Percentiles rank a stretch among this genome's conserved stretches.
phyloP scores from a whole-genome alignment of 2,113 vertebrate genomes.

The Hyaena hyaena region DNA sequence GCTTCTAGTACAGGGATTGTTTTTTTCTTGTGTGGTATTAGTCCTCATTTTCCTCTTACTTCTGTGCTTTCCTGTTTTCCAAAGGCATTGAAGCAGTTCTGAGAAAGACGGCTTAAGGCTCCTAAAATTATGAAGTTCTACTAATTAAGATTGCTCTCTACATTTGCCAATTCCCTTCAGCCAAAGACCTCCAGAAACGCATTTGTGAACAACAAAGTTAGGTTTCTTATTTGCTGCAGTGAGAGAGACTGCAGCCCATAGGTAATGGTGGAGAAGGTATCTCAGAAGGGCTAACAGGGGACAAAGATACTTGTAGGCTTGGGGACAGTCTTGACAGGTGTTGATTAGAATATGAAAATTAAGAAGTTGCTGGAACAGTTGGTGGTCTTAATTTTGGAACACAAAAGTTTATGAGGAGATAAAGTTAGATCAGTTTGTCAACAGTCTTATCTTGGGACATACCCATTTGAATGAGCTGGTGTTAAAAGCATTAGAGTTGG shows the following conservation, averaged over 20 bases:
- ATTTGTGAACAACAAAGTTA: not conserved
- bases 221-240: not conserved
- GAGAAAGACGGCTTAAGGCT: not conserved
- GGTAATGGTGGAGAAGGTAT: too few relatives aligned
- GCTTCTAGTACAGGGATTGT: not conserved
- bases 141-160: not conserved
- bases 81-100: not conserved
- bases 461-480: not conserved
- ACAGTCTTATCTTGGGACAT: not conserved
- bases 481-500: not conserved
- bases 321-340: not conserved
- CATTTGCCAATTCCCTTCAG: not conserved
- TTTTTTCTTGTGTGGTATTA: not conserved
- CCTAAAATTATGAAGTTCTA: not conserved
- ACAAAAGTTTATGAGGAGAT: not conserved
- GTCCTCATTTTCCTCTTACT: not conserved
- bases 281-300: not conserved
- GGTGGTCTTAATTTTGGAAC: not conserved
- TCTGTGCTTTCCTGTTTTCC: slow-evolving; percentile 11
- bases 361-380: not conserved
- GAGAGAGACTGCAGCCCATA: not conserved
- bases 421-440: not conserved
- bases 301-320: not conserved
- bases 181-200: not conserved
- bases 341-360: not conserved